Evolutionary conservation across 2,797 vertebrate species (phyloP), one percentile per base, ranked within the genome.

Genomic region (Paratrypauchen microcephalus): DNA sequence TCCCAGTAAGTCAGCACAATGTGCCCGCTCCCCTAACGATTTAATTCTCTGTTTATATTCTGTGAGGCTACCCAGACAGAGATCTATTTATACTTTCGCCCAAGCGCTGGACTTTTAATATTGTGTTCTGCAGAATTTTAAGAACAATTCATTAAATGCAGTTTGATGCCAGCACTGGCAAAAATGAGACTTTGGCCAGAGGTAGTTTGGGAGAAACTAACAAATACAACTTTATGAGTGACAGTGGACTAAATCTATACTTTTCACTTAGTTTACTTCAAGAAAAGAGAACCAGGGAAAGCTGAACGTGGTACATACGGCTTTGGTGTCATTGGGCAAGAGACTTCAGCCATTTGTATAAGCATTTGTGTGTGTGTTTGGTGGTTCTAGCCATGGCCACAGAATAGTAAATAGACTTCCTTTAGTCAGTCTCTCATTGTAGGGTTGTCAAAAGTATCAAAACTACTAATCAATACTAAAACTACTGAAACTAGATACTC

Each of bases 1-100:
- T 13, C 21, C 0, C 57, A 65, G 77, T 69, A 74, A 68, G 69
- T 64, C 66, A 66, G 36, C 30, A 48, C 39, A 69, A 74, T 61
- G 63, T 21, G 65, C 50, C 39, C 2, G 36, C 65, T 52, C 45
- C 63, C 11, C 45, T 65, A 65, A 65, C 26, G 39, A 26, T 23
- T 48, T 64, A 48, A 63, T 64, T 28, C 23, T 8, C 13, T 16
- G 45, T 68, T 69, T 67, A 32, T 12, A 68, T 72, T 64, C 60
- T 32, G 48, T 11, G 23, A 61, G 56, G n/a, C 18, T 9, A 55
- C 2, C 32, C 24, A 55, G 63, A 52, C 63, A 30, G 61, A 62
- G 24, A 63, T 52, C 16, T 56, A n/a, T 66, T 16, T 2, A 45
- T 23, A 39, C 11, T 52, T 62, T 71, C 12, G 41, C 5, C 63